Base-by-base conservation (phyloP, 2,888 invertebrate species). In the Pristionchus arcanus region DNA sequence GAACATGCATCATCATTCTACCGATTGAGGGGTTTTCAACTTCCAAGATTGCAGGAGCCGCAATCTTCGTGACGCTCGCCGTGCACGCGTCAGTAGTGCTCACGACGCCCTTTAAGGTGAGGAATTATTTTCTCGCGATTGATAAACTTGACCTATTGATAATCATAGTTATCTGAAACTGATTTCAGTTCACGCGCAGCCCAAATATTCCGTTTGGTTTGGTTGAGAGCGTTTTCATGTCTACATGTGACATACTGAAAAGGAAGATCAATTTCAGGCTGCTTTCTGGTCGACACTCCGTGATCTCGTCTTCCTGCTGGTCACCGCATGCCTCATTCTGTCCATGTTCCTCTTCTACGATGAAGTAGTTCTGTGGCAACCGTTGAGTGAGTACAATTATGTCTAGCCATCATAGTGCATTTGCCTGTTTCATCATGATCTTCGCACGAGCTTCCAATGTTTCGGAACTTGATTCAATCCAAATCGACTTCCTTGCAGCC, bases 291-390 rank as follows among this genome's bases (percentile, higher is more conserved):
- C 96, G 16, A 96, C 96, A 90, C 93, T 96, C 5, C 94, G 96
- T 37, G 96, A 96, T 92, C 94, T 96, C 55, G 94, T 96, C 49
- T 96, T 96, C 94, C 96, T 96, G 93, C 89, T 96, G 2, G 95
- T 94, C n/a, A 96, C 96, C 11, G 94, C 96, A 0, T 96, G 95
- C 92, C 96, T 96, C 89, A 91, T 94, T 96, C 96, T 96, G 31
- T 96, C 96, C 92, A 95, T 94, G 89, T 94, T 96, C 34, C 95
- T 96, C 49, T 95, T 95, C 92, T 96, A 96, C 86, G 95, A 96
- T 92, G 93, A 94, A 81, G 95, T 97, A 88, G 94, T 96, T n/a
- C 93, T 96, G 25, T 95, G 95, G 95, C 96, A 96, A 93, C 96
- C 96, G 42, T 89, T 91, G 55, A 91, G 92, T 92, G 2, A 59